Evolutionary conservation across 2,888 invertebrate species (phyloP).

Genomic region (Lasiommata megera): DNA sequence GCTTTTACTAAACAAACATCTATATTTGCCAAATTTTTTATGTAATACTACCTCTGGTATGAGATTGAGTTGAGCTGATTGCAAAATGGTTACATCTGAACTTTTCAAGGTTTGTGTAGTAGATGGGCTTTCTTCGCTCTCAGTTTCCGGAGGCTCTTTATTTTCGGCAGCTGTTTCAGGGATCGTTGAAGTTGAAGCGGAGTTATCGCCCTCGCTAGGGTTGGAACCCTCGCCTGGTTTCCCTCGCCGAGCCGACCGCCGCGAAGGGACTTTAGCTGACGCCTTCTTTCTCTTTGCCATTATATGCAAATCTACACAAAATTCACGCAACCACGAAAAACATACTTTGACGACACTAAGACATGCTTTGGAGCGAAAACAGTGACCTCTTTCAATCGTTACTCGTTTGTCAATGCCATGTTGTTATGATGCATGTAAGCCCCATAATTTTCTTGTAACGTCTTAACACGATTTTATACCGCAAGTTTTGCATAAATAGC

Average conservation of each 20-base stretch:
- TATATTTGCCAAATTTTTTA: slow-evolving; percentile 82
- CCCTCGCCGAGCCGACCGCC: slow-evolving; percentile 64
- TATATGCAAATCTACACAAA: slow-evolving; percentile 54
- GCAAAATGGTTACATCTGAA: slow-evolving; percentile 39
- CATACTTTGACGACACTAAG: too few relatives aligned
- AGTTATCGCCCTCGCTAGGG: slow-evolving; percentile 48
- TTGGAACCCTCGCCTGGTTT: slow-evolving; percentile 52
- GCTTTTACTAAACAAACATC: slow-evolving; percentile 72
- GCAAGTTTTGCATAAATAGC: slow-evolving; percentile 1
- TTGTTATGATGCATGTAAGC: slow-evolving; percentile 28
- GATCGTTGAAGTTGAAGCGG: slow-evolving; percentile 41
- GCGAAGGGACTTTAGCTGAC: slow-evolving; percentile 51
- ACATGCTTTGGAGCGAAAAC: slow-evolving; percentile 34
- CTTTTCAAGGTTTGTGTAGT: slow-evolving; percentile 28
- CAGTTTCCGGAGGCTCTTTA: slow-evolving; percentile 11
- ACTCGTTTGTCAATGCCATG: slow-evolving; percentile 62
- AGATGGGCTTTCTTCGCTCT: not conserved
- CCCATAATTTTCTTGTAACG: not conserved
- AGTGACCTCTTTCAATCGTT: slow-evolving; percentile 66
- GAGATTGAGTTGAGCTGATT: slow-evolving; percentile 41
- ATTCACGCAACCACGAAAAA: slow-evolving; percentile 35
- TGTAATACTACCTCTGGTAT: slow-evolving; percentile 62
- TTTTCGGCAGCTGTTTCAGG: slow-evolving; percentile 33
- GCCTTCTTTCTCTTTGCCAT: slow-evolving; percentile 75
- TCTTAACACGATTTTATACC: not conserved